Base-by-base conservation (phyloP, 2,888 invertebrate genomes). In the Lypha dubia region DNA sequence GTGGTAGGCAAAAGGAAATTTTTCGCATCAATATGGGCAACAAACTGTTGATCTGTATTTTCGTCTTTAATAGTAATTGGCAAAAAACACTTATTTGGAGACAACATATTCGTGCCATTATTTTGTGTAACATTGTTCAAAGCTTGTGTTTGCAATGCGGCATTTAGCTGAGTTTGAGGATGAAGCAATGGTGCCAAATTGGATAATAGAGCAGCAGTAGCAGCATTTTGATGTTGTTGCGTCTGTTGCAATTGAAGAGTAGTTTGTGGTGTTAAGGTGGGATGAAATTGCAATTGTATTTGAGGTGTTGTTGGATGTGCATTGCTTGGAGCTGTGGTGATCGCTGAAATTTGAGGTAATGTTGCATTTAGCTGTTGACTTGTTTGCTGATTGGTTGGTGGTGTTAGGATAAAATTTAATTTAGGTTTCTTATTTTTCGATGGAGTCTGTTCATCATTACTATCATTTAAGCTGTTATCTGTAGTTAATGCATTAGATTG, bases 21-120 rank as follows among this genome's bases (percentile, higher is more conserved):
- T 83, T 92, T 92, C 5, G 92, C 90, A 86, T 92, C 92, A 74
- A 92, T 92, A 56, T 92, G 92, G 0, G 92, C 92, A 3, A 92
- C 91, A 74, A 92, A 91, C 86, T 92, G 92, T 79, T 92, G 92
- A 85, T 92, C 92, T 0, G 91, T 91, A 79, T 90, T 91, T 56
- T 91, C 91, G 77, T 92, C 92, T 9, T 92, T 91, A 51, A 92
- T 91, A 3, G 92, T 92, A 15, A 92, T 91, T 9, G 92, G 92
- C 80, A 92, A 87, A 60, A 89, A 92, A 73, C 92, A 92, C 86
- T 92, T 92, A 86, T 88, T 92, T 5, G 89, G 91, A 6, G 88
- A 92, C 8, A 89, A 87, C 87, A 90, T 88, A 85, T 89, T 91
- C 24, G 85, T 38, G 3, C 86, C 41, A 28, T 68, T 56, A 44